Evolutionary conservation across 2,888 invertebrate species (phyloP), one percentile per base, ranked within the genome.

Genomic region (Cylloceria caligata): DNA sequence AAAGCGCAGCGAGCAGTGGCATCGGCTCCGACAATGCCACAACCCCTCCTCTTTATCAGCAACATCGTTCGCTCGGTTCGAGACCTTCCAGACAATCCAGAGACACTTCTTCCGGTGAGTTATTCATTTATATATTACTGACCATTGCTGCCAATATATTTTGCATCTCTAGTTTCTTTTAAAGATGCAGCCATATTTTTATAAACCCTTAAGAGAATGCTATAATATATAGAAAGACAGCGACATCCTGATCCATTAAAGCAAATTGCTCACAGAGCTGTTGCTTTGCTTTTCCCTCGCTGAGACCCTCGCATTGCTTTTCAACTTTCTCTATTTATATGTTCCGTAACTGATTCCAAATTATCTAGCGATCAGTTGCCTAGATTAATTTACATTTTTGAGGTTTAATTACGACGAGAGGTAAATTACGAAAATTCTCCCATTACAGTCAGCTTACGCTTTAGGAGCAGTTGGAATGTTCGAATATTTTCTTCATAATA

Each of bases 21-120:
- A 98, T 98, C 73, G 98, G 98, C 9, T 97, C 97, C 13, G 98
- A 98, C 88, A 95, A 97, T 89, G 97, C 97, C 0, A 97, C 97
- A 0, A 97, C 97, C 75, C 97, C 97, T 21, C 92, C 92, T 39
- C 92, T 92, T 55, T 92, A 92, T 86, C 92, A 91, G 83, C 85
- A 88, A 13, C 92, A 91, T 85, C 91, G 91, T 87, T 86, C 90
- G 3, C 81, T 91, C 36, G 90, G 90, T 21, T 89, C 91, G 2
- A 88, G 92, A 83, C 92, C 92, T n/a, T 89, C 92, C 36, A 88
- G 92, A 85, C 91, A 91, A 16, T 92, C 92, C 57, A 90, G 92
- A 81, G 92, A 92, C 77, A 92, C 92, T 19, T 92, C 92, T 64
- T 92, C 92, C 77, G 92, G 92, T 92, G 76, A 91, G 91, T 86